Base-by-base conservation (phyloP, 2,888 invertebrate genomes). In the Physocephala rufipes region DNA sequence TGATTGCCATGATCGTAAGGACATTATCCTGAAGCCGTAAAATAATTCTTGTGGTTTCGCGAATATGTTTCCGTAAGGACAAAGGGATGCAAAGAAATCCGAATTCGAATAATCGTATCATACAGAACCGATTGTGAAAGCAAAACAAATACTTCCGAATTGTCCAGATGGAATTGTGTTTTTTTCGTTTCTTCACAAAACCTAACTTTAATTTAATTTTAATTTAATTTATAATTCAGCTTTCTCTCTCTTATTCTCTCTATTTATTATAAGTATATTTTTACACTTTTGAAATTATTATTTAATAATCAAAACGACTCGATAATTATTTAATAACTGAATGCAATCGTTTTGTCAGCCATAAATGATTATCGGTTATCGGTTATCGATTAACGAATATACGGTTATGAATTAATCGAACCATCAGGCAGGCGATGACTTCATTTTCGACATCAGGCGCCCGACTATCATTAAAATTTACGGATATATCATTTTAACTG, bases 11-110 rank as follows among this genome's bases (percentile, higher is more conserved):
- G 68, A 67, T 69, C 63, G 67, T 36, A 67, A 70, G 72, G 68
- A 77, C 74, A 76, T 76, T 78, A 76, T 79, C 80, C 81, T 79
- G 82, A 80, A 79, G 80, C 77, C 78, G 79, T 76, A 80, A 79
- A 36, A 81, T 82, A 82, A 82, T 81, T 79, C 81, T 83, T 82
- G 82, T 76, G 82, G 83, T 81, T 82, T 73, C n/a, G 68, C 73
- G 74, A 36, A 78, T 73, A 77, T 74, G 76, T 74, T 67, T 58
- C 43, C 36, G 51, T 47, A 61, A n/a, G 67, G 53, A 64, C 47
- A 58, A 9, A 19, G 49, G 24, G 0, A n/a, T 19, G 61, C 15
- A 61, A 36, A 12, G 24, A 61, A 30, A 65, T 4, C 45, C 63
- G 47, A 24, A 15, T 63, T 49, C 19, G n/a, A 19, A 5, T 16